These are phyloP conservation scores for Bombus soroeensis DNA, from an alignment of 1,140 invertebrate genomes.

Conservation along the genomic window DNA sequence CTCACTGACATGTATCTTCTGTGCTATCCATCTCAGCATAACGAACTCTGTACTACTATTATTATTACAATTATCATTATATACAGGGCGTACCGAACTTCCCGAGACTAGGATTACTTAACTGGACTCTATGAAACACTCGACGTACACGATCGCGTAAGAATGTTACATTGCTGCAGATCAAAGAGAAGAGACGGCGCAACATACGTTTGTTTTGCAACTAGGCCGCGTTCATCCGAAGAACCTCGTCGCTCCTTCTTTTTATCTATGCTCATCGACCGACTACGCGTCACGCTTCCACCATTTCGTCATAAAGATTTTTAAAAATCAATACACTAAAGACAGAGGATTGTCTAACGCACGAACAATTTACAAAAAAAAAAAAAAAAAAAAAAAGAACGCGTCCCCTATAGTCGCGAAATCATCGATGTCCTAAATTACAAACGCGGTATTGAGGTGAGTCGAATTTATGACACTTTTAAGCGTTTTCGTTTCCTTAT, in stretches of 20 bases:
- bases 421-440: no score
- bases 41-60: not conserved
- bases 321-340: not conserved
- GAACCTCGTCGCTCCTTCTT: not conserved
- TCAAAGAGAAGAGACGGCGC: not conserved
- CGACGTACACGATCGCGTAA: not conserved
- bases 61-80: constrained; percentile 1
- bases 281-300: not conserved
- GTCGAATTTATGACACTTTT: no score
- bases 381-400: no score
- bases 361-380: no score
- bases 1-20: not conserved
- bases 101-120: not conserved
- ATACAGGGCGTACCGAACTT: not conserved
- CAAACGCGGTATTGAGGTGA: no score
- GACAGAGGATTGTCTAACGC: no score
- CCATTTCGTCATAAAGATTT: not conserved
- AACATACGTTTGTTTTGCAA: no score
- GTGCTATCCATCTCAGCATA: not conserved
- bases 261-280: not conserved
- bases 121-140: not conserved
- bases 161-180: not conserved
- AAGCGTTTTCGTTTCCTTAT: no score
- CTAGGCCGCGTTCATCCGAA: no score
- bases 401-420: no score